Percentiles rank a stretch among this genome's conserved stretches.
Evolutionary conservation across 2,888 invertebrate genomes (phyloP).

Genomic region (Clivina fossor): DNA sequence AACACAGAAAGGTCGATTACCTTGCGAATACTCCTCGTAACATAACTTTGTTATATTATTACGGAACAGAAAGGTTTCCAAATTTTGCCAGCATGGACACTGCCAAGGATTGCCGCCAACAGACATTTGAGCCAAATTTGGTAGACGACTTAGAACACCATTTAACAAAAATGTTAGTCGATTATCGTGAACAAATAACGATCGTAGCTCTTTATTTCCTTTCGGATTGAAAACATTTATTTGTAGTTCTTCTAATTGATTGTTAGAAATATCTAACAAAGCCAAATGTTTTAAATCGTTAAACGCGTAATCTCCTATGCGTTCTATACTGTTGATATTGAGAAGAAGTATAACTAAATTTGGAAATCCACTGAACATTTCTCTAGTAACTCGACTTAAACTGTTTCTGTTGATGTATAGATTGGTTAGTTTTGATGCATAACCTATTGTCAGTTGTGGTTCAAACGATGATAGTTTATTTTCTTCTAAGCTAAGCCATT

Average conservation of each 20-base stretch:
- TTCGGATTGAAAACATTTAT: slow-evolving; percentile 20
- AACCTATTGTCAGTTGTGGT: slow-evolving; percentile 21
- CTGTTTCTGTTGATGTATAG: slow-evolving; percentile 27
- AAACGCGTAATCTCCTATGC: slow-evolving; percentile 18
- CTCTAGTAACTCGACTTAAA: slow-evolving; percentile 15
- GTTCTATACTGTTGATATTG: slow-evolving; percentile 20
- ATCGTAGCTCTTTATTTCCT: slow-evolving; percentile 1
- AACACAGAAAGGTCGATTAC: slow-evolving; percentile 22
- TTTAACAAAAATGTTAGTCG: slow-evolving; percentile 12
- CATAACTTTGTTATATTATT: slow-evolving; percentile 24
- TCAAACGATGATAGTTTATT: slow-evolving; percentile 15
- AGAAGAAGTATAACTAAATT: slow-evolving; percentile 13
- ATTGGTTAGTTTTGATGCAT: slow-evolving; percentile 17
- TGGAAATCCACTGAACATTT: slow-evolving; percentile 21
- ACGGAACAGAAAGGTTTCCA: slow-evolving; percentile 12
- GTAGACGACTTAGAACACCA: slow-evolving; percentile 15
- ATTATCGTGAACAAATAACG: slow-evolving; percentile 24
- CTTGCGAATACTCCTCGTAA: slow-evolving; percentile 14
- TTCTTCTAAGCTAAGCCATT: slow-evolving; percentile 20
- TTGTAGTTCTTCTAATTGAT: slow-evolving; percentile 19
- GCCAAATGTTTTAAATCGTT: slow-evolving; percentile 10
- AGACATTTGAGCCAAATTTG: slow-evolving; percentile 24
- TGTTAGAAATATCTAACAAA: slow-evolving; percentile 25
- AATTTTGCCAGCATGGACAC: slow-evolving; percentile 24
- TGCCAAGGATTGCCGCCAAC: slow-evolving; percentile 33